Percentiles rank a stretch among this genome's conserved stretches.
These are phyloP conservation scores for Temnothorax rugatulus DNA, from an alignment of 2,888 invertebrate genomes.

Conservation along the genomic window DNA sequence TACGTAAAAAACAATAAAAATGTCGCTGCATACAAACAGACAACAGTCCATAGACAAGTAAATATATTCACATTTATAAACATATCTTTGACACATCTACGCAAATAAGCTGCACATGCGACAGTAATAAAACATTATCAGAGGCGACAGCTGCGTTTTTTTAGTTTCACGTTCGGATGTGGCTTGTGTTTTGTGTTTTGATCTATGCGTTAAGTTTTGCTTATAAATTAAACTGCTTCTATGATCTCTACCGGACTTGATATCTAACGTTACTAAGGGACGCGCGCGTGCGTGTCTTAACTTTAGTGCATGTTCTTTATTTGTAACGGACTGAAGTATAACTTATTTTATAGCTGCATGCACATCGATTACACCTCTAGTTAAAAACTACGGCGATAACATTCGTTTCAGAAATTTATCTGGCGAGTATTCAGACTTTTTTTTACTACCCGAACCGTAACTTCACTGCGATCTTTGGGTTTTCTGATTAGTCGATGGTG, in stretches of 20 bases:
- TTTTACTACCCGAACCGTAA: slow-evolving; percentile 2
- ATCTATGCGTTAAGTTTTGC: slow-evolving; percentile 16
- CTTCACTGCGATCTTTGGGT: slow-evolving; percentile 13
- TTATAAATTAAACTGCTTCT: slow-evolving; percentile 31
- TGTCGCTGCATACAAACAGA: slow-evolving; percentile 71
- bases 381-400: slow-evolving; percentile 16
- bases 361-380: slow-evolving; percentile 24
- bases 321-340: slow-evolving; percentile 15
- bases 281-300: neutral
- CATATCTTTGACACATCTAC: slow-evolving; percentile 78
- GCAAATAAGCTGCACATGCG: slow-evolving; percentile 75
- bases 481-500: slow-evolving; percentile 15
- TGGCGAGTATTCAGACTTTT: slow-evolving; percentile 32
- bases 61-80: slow-evolving; percentile 73
- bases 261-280: neutral
- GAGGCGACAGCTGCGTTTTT: slow-evolving; percentile 64
- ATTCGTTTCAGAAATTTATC: slow-evolving; percentile 35
- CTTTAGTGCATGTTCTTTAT: slow-evolving; percentile 8
- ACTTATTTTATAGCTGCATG: slow-evolving; percentile 21
- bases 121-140: slow-evolving; percentile 77
- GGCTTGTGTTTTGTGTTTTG: neutral
- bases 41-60: slow-evolving; percentile 65
- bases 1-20: slow-evolving; percentile 77
- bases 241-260: neutral
- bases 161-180: slow-evolving; percentile 30